Evolutionary conservation across 2,113 vertebrate genomes (phyloP), one percentile per base, ranked within the genome.

Genomic region (Meriones unguiculatus): DNA sequence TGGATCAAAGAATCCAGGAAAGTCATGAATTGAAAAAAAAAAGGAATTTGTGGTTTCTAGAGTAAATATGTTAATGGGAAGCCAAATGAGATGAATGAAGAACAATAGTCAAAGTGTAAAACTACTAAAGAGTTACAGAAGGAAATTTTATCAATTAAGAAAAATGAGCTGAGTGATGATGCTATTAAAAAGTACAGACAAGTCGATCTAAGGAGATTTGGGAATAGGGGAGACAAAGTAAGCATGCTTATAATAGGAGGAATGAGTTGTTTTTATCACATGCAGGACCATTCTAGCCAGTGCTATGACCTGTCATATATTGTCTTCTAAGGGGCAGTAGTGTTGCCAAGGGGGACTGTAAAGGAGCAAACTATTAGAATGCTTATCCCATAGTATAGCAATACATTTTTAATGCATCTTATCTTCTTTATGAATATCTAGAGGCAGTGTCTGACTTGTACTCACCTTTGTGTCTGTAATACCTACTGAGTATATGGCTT

Each of bases 401-500:
- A 70, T 38, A 32, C 15, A 67, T 69, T 92, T 62, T 85, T 92
- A 77, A 90, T 72, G 13, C 57, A 77, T 38, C 78, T 82, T n/a
- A 50, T 76, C 25, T n/a, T 78, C 22, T 84, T 85, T 90, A 76
- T 64, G 62, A 85, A 35, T 54, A 6, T 93, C 91, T 89, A 93
- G 50, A 69, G 77, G 86, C 64, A 84, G 15, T 50, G 22, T 5
- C 20, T 24, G 84, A 89, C 75, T 67, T 25, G 88, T 89, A 77
- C 35, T 77, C 35, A 76, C 88, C 62, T 93, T 93, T 89, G 46
- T 24, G 64, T 84, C n/a, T 84, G 50, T 30, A 92, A 84, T 89
- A 75, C 28, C 46, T 88, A 75, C 52, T 84, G 85, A 76, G 28
- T 59, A 18, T 67, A 59, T 76, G n/a, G 5, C 64, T 91, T 91